Conservation (phyloP, 2,113 vertebrate species). For the Eptesicus fuscus region DNA sequence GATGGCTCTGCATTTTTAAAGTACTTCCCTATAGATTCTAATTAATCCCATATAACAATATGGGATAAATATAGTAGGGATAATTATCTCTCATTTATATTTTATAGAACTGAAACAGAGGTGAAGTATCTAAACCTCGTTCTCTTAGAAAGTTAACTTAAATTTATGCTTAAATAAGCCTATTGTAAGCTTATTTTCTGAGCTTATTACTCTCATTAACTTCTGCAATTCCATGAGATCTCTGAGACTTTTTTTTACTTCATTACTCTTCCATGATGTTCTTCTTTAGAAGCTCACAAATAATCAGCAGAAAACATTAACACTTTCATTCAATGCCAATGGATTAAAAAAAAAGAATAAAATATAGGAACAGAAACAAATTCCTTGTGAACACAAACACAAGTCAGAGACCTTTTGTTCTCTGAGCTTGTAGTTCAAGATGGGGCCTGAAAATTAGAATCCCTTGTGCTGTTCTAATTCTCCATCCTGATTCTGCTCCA, state of each 20-base stretch:
- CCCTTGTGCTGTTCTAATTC: neutral
- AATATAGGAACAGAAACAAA: neutral
- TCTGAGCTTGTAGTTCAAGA: neutral
- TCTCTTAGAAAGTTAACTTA: neutral
- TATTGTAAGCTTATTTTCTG: neutral
- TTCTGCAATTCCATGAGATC: neutral
- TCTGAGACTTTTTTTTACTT: neutral
- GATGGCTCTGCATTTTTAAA: neutral
- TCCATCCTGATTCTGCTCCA: neutral
- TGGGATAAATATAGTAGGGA: neutral
- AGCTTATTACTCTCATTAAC: neutral
- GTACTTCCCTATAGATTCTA: neutral
- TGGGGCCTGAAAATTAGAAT: neutral
- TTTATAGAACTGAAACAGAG: neutral
- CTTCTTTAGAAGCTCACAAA: neutral
- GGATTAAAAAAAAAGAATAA: neutral
- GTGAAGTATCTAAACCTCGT: neutral
- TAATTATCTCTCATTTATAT: neutral
- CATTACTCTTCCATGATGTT: conserved; percentile 19
- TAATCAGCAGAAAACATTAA: neutral
- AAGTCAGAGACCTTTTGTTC: neutral
- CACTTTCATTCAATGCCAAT: neutral
- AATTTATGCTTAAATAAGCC: neutral
- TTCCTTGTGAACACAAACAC: neutral
- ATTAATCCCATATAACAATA: neutral